Percentiles rank a stretch among this genome's conserved stretches.
These are phyloP conservation scores for Parnassius orleans DNA, from an alignment of 2,888 invertebrate genomes.

Conservation along the genomic window DNA sequence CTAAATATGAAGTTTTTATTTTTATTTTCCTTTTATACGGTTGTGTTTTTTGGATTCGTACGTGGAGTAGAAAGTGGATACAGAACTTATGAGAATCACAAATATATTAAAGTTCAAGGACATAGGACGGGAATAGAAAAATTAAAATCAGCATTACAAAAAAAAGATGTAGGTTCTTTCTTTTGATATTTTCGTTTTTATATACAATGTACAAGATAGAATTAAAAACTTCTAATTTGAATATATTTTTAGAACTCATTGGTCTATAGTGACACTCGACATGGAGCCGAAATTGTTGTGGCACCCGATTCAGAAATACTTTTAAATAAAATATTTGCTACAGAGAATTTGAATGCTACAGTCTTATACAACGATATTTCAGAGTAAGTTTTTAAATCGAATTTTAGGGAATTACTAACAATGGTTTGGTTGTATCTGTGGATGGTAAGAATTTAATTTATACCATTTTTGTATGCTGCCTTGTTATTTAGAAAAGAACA, in stretches of 20 bases:
- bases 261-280: too few relatives aligned
- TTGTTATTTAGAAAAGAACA: too few relatives aligned
- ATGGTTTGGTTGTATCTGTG: too few relatives aligned
- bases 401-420: too few relatives aligned
- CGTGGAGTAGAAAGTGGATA: slow-evolving; percentile 5
- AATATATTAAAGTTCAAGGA: slow-evolving; percentile 32
- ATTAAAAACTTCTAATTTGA: too few relatives aligned
- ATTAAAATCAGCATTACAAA: slow-evolving; percentile 24
- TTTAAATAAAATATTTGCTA: slow-evolving; percentile 40
- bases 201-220: too few relatives aligned
- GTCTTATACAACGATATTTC: slow-evolving; percentile 55
- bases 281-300: too few relatives aligned
- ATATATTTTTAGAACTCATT: slow-evolving; percentile 31
- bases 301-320: too few relatives aligned
- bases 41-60: slow-evolving; percentile 1
- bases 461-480: too few relatives aligned
- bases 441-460: too few relatives aligned
- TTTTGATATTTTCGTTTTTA: background rate
- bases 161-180: slow-evolving; percentile 44
- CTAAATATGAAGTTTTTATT: background rate
- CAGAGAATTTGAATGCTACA: slow-evolving; percentile 39
- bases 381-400: slow-evolving; percentile 44
- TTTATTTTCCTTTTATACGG: slow-evolving; percentile 1
- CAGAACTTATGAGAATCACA: slow-evolving; percentile 34
- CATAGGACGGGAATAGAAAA: slow-evolving; percentile 21